These are phyloP conservation scores for Agriopis aurantiaria DNA, from an alignment of 2,888 invertebrate species.

Conservation along the genomic window DNA sequence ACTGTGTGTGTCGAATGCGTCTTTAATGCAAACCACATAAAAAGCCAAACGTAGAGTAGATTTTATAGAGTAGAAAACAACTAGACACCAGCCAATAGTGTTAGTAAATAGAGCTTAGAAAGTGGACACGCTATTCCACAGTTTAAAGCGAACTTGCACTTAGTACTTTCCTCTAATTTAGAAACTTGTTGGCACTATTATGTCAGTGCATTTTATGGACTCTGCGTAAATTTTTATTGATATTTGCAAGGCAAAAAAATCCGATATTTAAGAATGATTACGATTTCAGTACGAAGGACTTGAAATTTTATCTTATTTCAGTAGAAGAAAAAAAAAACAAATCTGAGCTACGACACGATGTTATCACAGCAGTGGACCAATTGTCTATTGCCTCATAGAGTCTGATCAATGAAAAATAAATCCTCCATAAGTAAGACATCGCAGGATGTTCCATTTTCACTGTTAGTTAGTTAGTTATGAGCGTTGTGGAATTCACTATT, in stretches of 20 bases:
- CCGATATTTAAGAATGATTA: too few relatives aligned
- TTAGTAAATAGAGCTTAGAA: constrained; percentile 40
- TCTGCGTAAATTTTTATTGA: background rate
- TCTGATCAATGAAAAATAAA: constrained; percentile 4
- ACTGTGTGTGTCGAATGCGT: background rate
- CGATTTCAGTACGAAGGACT: too few relatives aligned
- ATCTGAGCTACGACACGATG: too few relatives aligned
- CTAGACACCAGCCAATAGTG: constrained; percentile 36
- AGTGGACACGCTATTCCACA: constrained; percentile 43
- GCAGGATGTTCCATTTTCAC: constrained; percentile 58
- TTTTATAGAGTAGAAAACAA: constrained; percentile 37
- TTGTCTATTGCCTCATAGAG: background rate
- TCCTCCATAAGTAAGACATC: constrained; percentile 14
- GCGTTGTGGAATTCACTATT: constrained; percentile 59
- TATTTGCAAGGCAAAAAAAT: too few relatives aligned
- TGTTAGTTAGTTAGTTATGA: constrained; percentile 54
- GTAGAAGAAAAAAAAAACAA: too few relatives aligned
- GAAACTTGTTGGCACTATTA: constrained; percentile 36
- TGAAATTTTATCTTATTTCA: too few relatives aligned
- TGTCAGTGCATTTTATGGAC: background rate
- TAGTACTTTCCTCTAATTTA: constrained; percentile 37
- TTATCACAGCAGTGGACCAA: too few relatives aligned
- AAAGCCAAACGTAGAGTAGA: constrained; percentile 27
- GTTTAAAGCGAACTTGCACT: constrained; percentile 36
- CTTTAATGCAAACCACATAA: background rate